phyloP scores from a whole-genome alignment of 2,797 vertebrate species.

The Girardinus metallicus region DNA sequence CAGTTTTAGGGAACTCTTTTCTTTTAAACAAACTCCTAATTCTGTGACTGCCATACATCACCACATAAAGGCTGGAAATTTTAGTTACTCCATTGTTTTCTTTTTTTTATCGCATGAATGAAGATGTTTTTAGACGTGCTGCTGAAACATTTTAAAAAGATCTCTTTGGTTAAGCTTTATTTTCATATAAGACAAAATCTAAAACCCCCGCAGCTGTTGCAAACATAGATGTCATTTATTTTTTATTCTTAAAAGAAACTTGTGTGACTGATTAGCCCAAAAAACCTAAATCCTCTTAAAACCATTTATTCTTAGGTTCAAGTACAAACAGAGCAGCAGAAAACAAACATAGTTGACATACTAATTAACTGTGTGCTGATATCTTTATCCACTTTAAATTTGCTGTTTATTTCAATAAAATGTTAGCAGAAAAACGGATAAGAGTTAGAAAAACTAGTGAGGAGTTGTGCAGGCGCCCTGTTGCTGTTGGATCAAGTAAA shows the following conservation, averaged over 20 bases:
- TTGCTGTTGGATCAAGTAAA: slow-evolving; percentile 68
- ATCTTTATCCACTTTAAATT: background rate
- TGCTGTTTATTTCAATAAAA: slow-evolving; percentile 29
- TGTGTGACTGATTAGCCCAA: background rate
- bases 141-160: background rate
- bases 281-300: background rate
- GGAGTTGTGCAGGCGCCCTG: slow-evolving; percentile 37
- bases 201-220: background rate
- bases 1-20: too few species aligned
- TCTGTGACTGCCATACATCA: background rate
- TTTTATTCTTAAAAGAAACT: background rate
- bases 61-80: background rate
- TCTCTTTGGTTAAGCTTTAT: background rate
- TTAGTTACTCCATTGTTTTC: background rate
- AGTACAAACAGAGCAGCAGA: background rate
- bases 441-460: slow-evolving; percentile 32
- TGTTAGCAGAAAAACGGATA: slow-evolving; percentile 40
- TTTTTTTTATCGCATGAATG: background rate
- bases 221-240: background rate
- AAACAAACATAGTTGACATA: accelerated
- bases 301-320: background rate
- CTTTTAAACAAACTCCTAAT: too few species aligned
- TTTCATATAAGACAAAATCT: background rate
- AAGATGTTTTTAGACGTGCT: background rate
- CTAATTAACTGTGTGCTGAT: background rate